phyloP scores from a whole-genome alignment of 2,797 vertebrate genomes.

The Poecilia gillii region DNA sequence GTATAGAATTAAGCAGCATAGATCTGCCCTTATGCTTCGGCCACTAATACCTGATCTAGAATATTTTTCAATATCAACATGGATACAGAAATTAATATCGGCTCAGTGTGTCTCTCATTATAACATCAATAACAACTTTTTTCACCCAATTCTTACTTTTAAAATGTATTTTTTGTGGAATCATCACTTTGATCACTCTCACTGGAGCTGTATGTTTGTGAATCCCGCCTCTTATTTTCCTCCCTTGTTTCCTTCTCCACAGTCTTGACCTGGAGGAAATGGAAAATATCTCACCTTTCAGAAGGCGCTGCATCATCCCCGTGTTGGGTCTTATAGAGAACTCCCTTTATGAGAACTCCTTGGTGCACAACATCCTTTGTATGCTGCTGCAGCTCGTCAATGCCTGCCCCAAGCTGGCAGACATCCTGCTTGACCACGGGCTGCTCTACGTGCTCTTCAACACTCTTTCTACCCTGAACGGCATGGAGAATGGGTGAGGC shows the following conservation, averaged over 20 bases:
- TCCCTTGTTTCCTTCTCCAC: slow-evolving; percentile 36
- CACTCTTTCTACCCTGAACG: slow-evolving; percentile 93
- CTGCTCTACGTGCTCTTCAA: slow-evolving; percentile 96
- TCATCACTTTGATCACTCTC: background rate
- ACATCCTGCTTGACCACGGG: slow-evolving; percentile 96
- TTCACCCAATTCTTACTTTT: background rate
- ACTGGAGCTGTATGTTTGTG: background rate
- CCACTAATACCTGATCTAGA: no score
- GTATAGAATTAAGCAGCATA: no score
- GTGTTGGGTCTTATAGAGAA: slow-evolving; percentile 95
- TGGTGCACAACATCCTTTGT: slow-evolving; percentile 92
- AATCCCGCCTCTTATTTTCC: background rate
- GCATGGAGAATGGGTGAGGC: slow-evolving; percentile 93
- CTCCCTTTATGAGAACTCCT: slow-evolving; percentile 90
- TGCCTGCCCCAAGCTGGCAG: slow-evolving; percentile 94
- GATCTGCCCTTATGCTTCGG: no score
- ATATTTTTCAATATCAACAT: no score
- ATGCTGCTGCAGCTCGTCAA: slow-evolving; percentile 94
- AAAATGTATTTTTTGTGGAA: background rate
- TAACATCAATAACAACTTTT: background rate
- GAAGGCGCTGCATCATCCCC: slow-evolving; percentile 93
- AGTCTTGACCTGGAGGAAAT: slow-evolving; percentile 95
- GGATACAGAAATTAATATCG: no score
- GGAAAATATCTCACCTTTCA: slow-evolving; percentile 90
- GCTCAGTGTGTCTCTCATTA: no score